phyloP scores from a whole-genome alignment of 2,113 vertebrate species.

The Stegostoma tigrinum region DNA sequence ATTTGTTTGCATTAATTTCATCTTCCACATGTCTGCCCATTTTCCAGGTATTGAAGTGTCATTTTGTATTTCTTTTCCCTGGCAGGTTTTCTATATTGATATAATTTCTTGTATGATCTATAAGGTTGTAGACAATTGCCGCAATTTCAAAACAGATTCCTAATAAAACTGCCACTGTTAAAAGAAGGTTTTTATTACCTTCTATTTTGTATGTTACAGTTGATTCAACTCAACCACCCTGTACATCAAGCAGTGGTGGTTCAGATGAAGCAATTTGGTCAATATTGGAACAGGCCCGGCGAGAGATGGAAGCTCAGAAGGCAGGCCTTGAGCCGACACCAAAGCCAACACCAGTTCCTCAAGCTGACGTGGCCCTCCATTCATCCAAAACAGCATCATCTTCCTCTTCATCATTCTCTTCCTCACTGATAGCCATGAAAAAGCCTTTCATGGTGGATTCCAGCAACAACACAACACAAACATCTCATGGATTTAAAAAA shows the following conservation, averaged over 20 bases:
- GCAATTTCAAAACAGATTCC: neutral
- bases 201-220: slow-evolving; percentile 45
- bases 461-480: slow-evolving; percentile 65
- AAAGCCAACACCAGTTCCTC: slow-evolving; percentile 73
- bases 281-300: slow-evolving; percentile 87
- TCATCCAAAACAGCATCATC: slow-evolving; percentile 72
- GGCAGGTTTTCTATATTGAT: neutral
- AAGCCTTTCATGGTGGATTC: slow-evolving; percentile 70
- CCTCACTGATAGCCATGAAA: slow-evolving; percentile 75
- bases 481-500: slow-evolving; percentile 63
- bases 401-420: slow-evolving; percentile 64
- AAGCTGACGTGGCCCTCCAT: slow-evolving; percentile 70
- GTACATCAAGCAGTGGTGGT: slow-evolving; percentile 60
- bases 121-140: neutral
- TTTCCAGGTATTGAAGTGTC: neutral
- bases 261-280: slow-evolving; percentile 91
- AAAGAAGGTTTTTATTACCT: neutral
- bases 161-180: neutral
- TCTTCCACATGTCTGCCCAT: neutral
- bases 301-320: slow-evolving; percentile 92
- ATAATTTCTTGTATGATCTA: neutral
- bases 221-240: slow-evolving; percentile 75
- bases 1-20: too few species aligned
- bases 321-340: slow-evolving; percentile 81
- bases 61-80: neutral